These are phyloP conservation scores for Hippopotamus amphibius DNA, from an alignment of 2,113 vertebrate species.

Conservation along the genomic window DNA sequence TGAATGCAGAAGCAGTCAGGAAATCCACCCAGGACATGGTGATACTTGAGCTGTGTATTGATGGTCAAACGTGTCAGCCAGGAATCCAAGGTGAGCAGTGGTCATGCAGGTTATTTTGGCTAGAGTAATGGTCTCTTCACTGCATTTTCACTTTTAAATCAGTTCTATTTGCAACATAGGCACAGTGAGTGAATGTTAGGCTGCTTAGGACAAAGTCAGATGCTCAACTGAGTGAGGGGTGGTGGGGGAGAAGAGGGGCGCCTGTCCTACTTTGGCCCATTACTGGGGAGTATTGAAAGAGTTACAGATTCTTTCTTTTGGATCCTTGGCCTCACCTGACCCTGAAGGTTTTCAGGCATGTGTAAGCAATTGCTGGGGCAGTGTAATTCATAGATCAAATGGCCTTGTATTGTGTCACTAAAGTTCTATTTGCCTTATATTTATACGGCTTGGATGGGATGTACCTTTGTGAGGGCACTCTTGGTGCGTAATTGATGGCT, in stretches of 20 bases:
- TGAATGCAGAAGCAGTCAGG: background rate
- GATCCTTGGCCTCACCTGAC: slow-evolving; percentile 10
- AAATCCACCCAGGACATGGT: background rate
- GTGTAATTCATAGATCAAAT: slow-evolving; percentile 61
- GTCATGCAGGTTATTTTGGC: background rate
- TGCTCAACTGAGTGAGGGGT: background rate
- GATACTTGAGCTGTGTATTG: background rate
- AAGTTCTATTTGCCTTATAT: slow-evolving; percentile 63
- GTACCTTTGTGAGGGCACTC: background rate
- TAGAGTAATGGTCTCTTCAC: background rate
- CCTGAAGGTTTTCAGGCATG: slow-evolving; percentile 16
- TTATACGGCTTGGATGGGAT: background rate
- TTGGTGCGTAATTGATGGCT: slow-evolving; percentile 49
- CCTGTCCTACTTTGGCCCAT: background rate
- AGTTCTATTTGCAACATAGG: background rate
- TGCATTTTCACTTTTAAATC: background rate
- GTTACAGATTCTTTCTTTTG: slow-evolving; percentile 16
- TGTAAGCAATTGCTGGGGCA: slow-evolving; percentile 54
- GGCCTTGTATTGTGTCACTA: slow-evolving; percentile 60
- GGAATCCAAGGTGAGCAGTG: background rate
- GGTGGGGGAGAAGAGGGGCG: background rate
- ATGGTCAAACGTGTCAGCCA: background rate
- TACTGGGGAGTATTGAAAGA: background rate
- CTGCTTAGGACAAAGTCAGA: slow-evolving; percentile 4
- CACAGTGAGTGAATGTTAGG: background rate